These are phyloP conservation scores for Ophioninae sp. DNA, from an alignment of 2,888 invertebrate genomes.

Conservation along the genomic window DNA sequence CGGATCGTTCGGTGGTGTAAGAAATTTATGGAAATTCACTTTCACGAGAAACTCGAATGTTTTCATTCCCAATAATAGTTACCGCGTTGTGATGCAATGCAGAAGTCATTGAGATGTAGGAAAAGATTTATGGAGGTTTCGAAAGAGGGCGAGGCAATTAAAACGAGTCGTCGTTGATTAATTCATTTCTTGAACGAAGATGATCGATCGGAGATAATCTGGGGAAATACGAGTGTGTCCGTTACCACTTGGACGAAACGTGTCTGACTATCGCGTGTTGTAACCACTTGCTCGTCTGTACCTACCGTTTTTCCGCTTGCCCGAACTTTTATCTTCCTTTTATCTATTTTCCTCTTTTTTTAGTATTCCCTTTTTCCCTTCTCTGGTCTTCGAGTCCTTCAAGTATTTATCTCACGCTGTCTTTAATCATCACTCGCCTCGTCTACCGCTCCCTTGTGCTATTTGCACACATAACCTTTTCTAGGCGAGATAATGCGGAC, in stretches of 20 bases:
- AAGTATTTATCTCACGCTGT: background rate
- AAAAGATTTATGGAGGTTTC: background rate
- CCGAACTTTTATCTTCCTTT: background rate
- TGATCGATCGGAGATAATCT: slow-evolving; percentile 12
- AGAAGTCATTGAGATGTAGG: background rate
- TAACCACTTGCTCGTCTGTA: slow-evolving; percentile 29
- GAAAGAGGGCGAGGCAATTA: background rate
- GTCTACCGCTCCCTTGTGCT: slow-evolving; percentile 20
- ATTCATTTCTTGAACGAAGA: slow-evolving; percentile 27
- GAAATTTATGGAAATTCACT: background rate
- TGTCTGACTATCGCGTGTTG: slow-evolving; percentile 50
- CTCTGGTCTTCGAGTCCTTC: background rate
- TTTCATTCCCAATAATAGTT: background rate
- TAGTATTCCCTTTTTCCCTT: background rate
- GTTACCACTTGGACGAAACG: slow-evolving; percentile 6
- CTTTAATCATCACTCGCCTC: slow-evolving; percentile 31
- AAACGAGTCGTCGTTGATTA: slow-evolving; percentile 24
- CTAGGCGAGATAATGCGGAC: background rate
- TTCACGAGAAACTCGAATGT: background rate
- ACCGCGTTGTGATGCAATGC: background rate
- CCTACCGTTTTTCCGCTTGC: background rate
- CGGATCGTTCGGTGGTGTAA: background rate
- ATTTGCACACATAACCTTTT: background rate
- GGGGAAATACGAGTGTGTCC: too few species aligned
- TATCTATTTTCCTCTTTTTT: slow-evolving; percentile 1